Evolutionary conservation across 30 jellyfish, hydroid and myxozoan species (phyloP).

Genomic region (Aurelia aurita complex sp. Pacific): DNA sequence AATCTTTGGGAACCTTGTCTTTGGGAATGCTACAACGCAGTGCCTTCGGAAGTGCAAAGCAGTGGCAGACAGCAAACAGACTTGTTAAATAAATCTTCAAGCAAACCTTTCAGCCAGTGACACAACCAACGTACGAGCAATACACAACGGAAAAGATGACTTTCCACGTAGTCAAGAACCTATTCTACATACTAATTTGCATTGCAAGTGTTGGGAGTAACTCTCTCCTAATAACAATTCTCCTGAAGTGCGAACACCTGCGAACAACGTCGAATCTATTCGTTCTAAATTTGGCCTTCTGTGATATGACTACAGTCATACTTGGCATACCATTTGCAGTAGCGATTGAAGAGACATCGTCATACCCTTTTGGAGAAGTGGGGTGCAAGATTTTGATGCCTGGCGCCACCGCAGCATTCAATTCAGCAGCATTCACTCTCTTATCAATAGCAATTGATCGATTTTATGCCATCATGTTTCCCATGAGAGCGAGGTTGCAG

Average conservation of each 20-base stretch:
- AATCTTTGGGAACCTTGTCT: too few relatives aligned
- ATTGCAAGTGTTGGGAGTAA: conserved; percentile 51
- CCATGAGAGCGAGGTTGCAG: conserved; percentile 58
- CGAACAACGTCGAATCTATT: conserved; percentile 64
- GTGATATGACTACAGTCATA: conserved; percentile 54
- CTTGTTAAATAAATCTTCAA: too few relatives aligned
- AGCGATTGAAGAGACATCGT: conserved; percentile 41
- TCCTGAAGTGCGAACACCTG: conserved; percentile 56
- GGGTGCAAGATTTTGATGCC: conserved; percentile 81
- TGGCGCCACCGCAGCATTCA: conserved; percentile 65
- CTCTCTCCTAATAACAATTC: conserved; percentile 37
- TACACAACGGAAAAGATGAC: not conserved
- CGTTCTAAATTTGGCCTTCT: conserved; percentile 61
- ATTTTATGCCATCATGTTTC: conserved; percentile 58
- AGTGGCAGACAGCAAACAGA: too few relatives aligned
- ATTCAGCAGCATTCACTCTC: conserved; percentile 67
- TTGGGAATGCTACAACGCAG: too few relatives aligned
- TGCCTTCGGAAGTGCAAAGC: too few relatives aligned
- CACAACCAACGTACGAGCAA: not conserved
- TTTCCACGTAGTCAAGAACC: conserved; percentile 47
- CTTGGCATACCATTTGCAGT: conserved; percentile 69
- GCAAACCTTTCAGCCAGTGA: not conserved
- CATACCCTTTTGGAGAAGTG: conserved; percentile 57
- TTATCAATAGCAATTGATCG: conserved; percentile 73
- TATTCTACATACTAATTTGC: conserved; percentile 42